phyloP scores from a whole-genome alignment of 2,888 invertebrate species.

The Spialia ferax region DNA sequence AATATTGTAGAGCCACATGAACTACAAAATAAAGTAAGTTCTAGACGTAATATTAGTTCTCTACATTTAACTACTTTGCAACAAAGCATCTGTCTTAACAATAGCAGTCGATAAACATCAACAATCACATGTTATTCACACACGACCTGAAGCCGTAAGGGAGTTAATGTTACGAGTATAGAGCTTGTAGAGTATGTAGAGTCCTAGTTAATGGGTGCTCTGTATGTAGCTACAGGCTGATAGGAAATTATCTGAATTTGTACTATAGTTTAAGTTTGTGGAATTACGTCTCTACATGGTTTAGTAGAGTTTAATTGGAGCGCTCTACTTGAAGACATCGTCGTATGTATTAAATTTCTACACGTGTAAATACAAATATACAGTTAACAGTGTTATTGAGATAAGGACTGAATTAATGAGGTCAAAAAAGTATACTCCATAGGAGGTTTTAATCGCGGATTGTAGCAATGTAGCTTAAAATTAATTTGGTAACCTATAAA shows the following conservation, averaged over 20 bases:
- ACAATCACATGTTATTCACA: constrained; percentile 38
- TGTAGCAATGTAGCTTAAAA: no score
- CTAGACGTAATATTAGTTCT: neutral
- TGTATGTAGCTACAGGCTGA: constrained; percentile 34
- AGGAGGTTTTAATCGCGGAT: no score
- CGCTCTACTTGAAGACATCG: neutral
- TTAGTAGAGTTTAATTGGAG: constrained; percentile 44
- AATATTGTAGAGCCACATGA: neutral
- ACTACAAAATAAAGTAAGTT: constrained; percentile 1
- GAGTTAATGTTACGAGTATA: constrained; percentile 35
- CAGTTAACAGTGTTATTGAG: no score
- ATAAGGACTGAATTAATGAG: no score
- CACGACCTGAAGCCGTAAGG: constrained; percentile 33
- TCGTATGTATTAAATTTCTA: neutral
- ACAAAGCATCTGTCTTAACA: constrained; percentile 31
- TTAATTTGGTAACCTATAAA: no score
- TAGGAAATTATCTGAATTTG: constrained; percentile 25
- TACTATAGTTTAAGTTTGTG: neutral
- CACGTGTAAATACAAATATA: no score
- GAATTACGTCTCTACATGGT: constrained; percentile 29
- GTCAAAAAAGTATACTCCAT: no score
- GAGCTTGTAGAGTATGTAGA: constrained; percentile 27
- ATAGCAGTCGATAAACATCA: constrained; percentile 28
- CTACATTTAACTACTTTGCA: constrained; percentile 6
- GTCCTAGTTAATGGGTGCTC: constrained; percentile 35